phyloP scores from a whole-genome alignment of 2,797 vertebrate species.

The Varecia variegata region DNA sequence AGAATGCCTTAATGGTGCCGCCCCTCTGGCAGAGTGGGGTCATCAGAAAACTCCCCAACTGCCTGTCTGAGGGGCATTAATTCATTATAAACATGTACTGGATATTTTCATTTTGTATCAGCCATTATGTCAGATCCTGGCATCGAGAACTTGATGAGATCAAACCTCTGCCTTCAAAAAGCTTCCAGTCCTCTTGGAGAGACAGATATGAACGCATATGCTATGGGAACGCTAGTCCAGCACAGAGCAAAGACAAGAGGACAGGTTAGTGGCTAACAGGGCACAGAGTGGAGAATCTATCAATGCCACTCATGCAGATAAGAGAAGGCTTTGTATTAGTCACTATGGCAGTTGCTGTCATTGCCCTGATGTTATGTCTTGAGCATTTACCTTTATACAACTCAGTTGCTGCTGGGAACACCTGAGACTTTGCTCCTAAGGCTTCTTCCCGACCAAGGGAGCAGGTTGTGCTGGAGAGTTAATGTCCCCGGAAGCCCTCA shows the following conservation, averaged over 20 bases:
- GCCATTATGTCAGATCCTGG: neutral
- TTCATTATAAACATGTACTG: neutral
- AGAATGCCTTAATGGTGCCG: neutral
- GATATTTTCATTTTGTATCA: neutral
- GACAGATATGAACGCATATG: rapidly evolving
- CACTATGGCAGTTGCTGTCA: neutral
- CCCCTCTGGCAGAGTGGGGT: neutral
- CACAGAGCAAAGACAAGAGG: neutral
- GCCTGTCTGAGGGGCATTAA: neutral
- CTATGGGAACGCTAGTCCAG: neutral
- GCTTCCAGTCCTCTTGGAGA: neutral
- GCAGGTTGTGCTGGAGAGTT: neutral
- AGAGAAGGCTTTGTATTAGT: neutral
- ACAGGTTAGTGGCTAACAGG: neutral
- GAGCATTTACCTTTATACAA: neutral
- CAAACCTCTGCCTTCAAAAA: conserved; percentile 13
- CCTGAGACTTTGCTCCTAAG: neutral
- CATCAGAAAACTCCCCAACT: conserved; percentile 11
- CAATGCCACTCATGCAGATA: too few relatives aligned
- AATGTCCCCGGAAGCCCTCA: neutral
- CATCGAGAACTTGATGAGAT: neutral
- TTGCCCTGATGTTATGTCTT: neutral
- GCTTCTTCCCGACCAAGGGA: neutral
- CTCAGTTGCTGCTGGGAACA: neutral
- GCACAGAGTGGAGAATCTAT: neutral